A percentile compares a stretch with the other conserved stretches of the same genome.
Conservation (phyloP, 30 jellyfish, hydroid and myxozoan genomes). For the Cassiopea xamachana region DNA sequence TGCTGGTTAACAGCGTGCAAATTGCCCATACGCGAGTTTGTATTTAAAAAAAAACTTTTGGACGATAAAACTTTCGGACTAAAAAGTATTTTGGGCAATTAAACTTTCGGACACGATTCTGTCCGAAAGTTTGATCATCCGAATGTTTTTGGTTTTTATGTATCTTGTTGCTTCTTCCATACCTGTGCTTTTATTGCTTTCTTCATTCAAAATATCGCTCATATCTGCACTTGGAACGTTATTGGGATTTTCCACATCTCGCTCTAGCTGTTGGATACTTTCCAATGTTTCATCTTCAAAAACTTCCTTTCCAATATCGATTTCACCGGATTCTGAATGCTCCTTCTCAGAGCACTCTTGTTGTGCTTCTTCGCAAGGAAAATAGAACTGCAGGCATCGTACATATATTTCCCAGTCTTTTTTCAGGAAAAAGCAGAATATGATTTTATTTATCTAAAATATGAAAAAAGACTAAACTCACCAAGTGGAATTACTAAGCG, state of each 20-base stretch:
- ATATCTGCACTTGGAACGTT: not conserved
- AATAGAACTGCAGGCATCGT: constrained; percentile 62
- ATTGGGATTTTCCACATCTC: not conserved
- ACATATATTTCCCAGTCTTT: constrained; percentile 74
- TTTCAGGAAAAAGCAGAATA: constrained; percentile 74
- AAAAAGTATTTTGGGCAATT: no score
- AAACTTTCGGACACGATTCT: no score
- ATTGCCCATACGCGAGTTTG: no score
- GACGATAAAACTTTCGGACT: no score
- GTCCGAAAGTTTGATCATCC: no score
- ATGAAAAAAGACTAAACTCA: not conserved
- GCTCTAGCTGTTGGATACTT: not conserved
- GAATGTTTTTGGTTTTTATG: no score
- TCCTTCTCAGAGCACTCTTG: constrained; percentile 1
- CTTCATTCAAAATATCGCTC: not conserved
- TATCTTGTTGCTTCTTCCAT: no score
- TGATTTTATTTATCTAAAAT: constrained; percentile 65
- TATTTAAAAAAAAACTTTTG: no score
- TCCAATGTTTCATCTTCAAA: constrained; percentile 28
- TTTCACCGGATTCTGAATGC: constrained; percentile 5
- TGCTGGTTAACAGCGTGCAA: no score
- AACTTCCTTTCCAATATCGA: not conserved
- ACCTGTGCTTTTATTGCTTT: not conserved
- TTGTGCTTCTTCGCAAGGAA: constrained; percentile 70
- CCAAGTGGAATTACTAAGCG: not conserved